phyloP scores from a whole-genome alignment of 2,113 vertebrate species.

The Chinchilla lanigera region DNA sequence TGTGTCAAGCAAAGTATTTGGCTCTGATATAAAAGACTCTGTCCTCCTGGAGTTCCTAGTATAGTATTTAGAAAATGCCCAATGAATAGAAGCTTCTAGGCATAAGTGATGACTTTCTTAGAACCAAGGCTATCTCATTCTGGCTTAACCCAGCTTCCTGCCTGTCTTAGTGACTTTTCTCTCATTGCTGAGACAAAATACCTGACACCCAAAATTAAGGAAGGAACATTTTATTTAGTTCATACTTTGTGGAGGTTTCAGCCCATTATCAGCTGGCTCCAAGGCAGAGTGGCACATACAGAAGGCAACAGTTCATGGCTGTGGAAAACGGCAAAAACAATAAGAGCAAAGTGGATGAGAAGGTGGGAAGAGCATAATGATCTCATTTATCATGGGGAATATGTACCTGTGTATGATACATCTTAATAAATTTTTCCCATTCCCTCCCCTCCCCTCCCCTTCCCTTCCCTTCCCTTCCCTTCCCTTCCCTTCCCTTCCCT shows the following conservation, averaged over 20 bases:
- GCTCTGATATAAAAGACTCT: not conserved
- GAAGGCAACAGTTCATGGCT: no score
- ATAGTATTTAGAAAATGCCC: not conserved
- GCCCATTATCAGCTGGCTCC: no score
- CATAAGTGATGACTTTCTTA: not conserved
- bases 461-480: not conserved
- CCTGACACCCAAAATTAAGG: no score
- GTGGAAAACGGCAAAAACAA: no score
- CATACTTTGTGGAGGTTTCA: no score
- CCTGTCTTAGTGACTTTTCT: no score
- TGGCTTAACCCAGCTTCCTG: not conserved
- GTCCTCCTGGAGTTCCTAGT: not conserved
- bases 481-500: not conserved
- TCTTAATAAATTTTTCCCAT: not conserved
- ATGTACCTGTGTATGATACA: not conserved
- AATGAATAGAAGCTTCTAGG: not conserved
- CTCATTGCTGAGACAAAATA: no score
- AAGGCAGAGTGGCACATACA: no score
- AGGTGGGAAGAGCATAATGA: not conserved
- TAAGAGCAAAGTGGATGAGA: no score
- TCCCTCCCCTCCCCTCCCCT: no score
- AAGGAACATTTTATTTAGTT: no score
- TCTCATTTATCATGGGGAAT: not conserved
- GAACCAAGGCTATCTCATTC: not conserved
- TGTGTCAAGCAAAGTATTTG: not conserved